Evolutionary conservation across 2,888 invertebrate species (phyloP).

Genomic region (Zelleria hepariella): DNA sequence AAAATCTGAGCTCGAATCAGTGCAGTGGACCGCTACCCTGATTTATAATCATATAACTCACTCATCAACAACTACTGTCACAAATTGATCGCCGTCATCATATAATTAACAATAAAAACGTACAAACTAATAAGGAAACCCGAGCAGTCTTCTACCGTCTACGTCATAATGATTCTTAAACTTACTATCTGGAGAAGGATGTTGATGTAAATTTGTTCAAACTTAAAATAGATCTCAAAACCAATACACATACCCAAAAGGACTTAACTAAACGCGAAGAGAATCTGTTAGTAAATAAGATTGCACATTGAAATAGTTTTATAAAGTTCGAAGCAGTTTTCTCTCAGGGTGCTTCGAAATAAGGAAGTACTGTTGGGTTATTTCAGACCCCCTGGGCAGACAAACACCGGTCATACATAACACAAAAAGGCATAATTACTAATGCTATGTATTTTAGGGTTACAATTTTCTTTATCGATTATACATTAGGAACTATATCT

Average conservation of each 20-base stretch:
- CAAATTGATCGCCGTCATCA: neutral
- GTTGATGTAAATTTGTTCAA: constrained; percentile 49
- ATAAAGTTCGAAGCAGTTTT: no score
- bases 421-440: constrained; percentile 40
- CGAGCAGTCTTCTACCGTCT: constrained; percentile 64
- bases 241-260: no score
- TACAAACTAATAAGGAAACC: constrained; percentile 13
- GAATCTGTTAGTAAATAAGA: no score
- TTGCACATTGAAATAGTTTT: no score
- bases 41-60: no score
- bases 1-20: neutral
- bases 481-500: constrained; percentile 66
- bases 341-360: no score
- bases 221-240: constrained; percentile 34
- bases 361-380: no score
- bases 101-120: constrained; percentile 4
- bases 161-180: constrained; percentile 26
- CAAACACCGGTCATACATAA: no score
- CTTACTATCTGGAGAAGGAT: constrained; percentile 26
- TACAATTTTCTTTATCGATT: constrained; percentile 66
- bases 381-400: no score
- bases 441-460: constrained; percentile 54
- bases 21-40: neutral
- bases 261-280: no score
- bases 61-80: neutral